Evolutionary conservation across 2,888 invertebrate species (phyloP).

Genomic region (Euzetes globulus): DNA sequence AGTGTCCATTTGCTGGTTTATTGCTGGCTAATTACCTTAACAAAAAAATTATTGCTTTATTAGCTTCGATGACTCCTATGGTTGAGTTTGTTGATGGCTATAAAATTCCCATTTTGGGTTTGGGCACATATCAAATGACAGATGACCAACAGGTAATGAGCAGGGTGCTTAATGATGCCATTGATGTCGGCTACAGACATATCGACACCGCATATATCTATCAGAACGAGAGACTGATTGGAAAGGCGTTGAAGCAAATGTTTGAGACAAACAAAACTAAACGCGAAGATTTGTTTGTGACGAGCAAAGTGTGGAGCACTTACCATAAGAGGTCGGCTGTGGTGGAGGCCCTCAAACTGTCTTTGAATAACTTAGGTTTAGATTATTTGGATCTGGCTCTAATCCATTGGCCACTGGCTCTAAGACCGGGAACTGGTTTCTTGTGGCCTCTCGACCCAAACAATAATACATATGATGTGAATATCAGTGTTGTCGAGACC

Average conservation of each 20-base stretch:
- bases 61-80: not conserved
- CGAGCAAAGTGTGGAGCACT: conserved; percentile 33
- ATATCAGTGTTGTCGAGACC: conserved; percentile 28
- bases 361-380: conserved; percentile 18
- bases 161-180: conserved; percentile 12
- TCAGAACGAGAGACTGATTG: conserved; percentile 24
- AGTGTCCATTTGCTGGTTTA: not conserved
- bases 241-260: conserved; percentile 4
- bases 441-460: not conserved
- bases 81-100: conserved; percentile 10
- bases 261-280: not conserved
- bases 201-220: conserved; percentile 34
- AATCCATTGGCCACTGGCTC: conserved; percentile 24
- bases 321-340: conserved; percentile 1
- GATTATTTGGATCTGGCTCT: conserved; percentile 26
- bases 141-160: not conserved
- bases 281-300: conserved; percentile 28
- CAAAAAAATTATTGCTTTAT: not conserved
- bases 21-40: not conserved
- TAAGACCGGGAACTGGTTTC: not conserved
- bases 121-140: conserved; percentile 26
- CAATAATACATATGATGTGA: conserved; percentile 1
- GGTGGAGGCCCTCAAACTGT: conserved; percentile 6
- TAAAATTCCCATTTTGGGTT: conserved; percentile 21
- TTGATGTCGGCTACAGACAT: conserved; percentile 28